A percentile compares a stretch with the other conserved stretches of the same genome.
These are phyloP conservation scores for Acanthosepion pharaonis DNA, from an alignment of 2,888 invertebrate genomes.

Conservation along the genomic window DNA sequence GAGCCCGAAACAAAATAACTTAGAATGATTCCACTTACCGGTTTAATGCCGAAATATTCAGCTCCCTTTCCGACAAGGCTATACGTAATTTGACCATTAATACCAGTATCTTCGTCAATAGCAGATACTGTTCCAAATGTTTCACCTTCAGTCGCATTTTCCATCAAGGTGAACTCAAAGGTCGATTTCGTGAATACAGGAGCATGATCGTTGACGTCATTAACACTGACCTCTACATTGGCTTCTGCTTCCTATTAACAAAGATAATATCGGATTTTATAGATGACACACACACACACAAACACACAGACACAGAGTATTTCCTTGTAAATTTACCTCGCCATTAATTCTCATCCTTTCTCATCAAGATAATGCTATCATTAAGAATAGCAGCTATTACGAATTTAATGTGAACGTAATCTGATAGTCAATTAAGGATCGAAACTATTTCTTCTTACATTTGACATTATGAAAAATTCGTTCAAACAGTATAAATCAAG, in stretches of 20 bases:
- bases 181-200: constrained; percentile 53
- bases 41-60: constrained; percentile 51
- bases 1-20: not conserved
- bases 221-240: constrained; percentile 51
- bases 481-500: too few species aligned
- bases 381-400: too few species aligned
- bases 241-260: constrained; percentile 49
- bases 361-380: too few species aligned
- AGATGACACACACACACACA: too few species aligned
- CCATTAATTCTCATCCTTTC: too few species aligned
- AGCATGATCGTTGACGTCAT: constrained; percentile 56
- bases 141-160: constrained; percentile 51
- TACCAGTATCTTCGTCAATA: constrained; percentile 53
- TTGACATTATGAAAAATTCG: too few species aligned
- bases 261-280: not conserved
- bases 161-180: constrained; percentile 52
- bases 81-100: constrained; percentile 51
- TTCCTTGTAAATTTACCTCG: too few species aligned
- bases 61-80: constrained; percentile 49
- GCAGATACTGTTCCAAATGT: constrained; percentile 53
- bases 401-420: too few species aligned
- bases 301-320: too few species aligned
- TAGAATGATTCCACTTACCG: constrained; percentile 48
- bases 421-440: too few species aligned
- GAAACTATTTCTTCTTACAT: too few species aligned